Evolutionary conservation across 2,888 invertebrate genomes (phyloP).

Genomic region (Apamea crenata): DNA sequence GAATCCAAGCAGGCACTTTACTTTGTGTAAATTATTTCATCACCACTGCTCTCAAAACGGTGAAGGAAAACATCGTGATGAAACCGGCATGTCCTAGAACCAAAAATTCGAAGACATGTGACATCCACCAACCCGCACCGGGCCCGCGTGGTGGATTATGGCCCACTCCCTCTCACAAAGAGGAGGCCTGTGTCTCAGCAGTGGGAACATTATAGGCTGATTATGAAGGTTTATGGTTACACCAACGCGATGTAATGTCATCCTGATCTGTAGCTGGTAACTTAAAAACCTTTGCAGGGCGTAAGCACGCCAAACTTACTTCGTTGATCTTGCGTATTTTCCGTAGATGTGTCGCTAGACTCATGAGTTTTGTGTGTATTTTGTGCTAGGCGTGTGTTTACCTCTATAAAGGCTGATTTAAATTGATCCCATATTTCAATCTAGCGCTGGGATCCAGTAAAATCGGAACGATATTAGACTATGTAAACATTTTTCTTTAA

Average conservation of each 20-base stretch:
- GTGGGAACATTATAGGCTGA: too few relatives aligned
- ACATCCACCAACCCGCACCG: too few relatives aligned
- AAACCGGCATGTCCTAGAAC: too few relatives aligned
- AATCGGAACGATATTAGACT: background rate
- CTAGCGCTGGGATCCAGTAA: background rate
- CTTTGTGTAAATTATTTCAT: too few relatives aligned
- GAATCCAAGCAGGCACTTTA: too few relatives aligned
- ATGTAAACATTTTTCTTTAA: background rate
- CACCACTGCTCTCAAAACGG: too few relatives aligned
- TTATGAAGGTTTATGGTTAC: background rate
- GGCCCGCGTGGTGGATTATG: too few relatives aligned
- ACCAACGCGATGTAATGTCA: too few relatives aligned
- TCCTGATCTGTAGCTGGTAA: background rate
- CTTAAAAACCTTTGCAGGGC: background rate
- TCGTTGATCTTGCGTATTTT: conserved; percentile 7
- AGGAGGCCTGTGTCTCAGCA: too few relatives aligned
- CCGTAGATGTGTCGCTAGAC: conserved; percentile 49
- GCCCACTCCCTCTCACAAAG: too few relatives aligned
- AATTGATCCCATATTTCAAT: background rate
- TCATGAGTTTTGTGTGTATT: background rate
- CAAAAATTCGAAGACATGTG: too few relatives aligned
- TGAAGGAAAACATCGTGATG: too few relatives aligned
- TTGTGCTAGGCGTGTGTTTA: conserved; percentile 4
- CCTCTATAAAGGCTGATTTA: background rate
- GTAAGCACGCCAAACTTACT: background rate